Base-by-base conservation (phyloP, 1,140 invertebrate species). In the Drosophila baimaii region DNA sequence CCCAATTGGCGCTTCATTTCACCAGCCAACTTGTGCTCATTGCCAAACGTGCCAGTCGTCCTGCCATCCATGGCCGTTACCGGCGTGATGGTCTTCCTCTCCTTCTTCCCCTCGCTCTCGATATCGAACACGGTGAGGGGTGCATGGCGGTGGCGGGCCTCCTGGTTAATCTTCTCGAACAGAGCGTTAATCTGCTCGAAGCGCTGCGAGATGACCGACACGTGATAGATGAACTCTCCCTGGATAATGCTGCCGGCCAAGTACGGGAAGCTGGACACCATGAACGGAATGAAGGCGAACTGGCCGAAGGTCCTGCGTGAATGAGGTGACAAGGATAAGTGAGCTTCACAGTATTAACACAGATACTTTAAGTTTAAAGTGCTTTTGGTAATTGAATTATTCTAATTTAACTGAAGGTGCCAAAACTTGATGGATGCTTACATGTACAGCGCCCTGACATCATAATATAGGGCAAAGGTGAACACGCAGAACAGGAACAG, bases 191-290 rank as follows among this genome's bases (percentile, higher is more conserved):
- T 73, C 58, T 75, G 73, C 56, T 71, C 62, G 51, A 91, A 91
- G 61, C 90, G 90, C 55, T 88, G 74, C 21, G 90, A 90, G 49
- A 91, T 90, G 39, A 88, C 73, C 52, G 88, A 86, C 37, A 91
- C 90, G 75, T 86, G 85, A 73, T 91, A 91, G 59, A 90, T 80
- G 63, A 91, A 91, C 73, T 90, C 84, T 1, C 84, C 90, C 41
- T 90, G 88, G 33, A 90, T 85, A 39, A 91, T 79, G 59, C 90
- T 91, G 17, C 84, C 88, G 47, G 90, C 88, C 54, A 91, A 54
- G 52, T 81, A 91, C 2, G 90, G 90, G 49, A 91, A 91, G 47
- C 81, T 91, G 8, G 79, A 81, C 0, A 86, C 84, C 90, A 91
- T 90, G 47, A 86, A 78, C 33, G 81, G 66, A 35, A 91, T 55